Conservation (phyloP, 2,797 vertebrate species). For the Urophycis tenuis region DNA sequence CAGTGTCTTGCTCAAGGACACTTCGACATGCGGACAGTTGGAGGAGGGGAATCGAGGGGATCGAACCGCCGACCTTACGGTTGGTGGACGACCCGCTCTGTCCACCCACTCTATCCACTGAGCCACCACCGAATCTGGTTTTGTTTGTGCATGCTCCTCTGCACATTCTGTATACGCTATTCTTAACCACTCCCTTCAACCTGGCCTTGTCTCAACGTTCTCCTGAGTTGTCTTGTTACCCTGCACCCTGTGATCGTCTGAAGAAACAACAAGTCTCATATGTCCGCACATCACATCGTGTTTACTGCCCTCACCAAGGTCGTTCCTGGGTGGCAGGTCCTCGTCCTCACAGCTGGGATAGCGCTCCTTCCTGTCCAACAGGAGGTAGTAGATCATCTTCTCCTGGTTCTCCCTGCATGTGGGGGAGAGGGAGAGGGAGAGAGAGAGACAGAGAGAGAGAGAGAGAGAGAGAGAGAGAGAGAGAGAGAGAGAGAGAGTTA, state of each 20-base stretch:
- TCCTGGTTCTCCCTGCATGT: conserved; percentile 83
- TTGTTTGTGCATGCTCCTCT: neutral
- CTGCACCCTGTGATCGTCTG: no score
- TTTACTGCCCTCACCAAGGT: conserved; percentile 59
- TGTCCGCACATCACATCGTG: neutral
- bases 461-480: neutral
- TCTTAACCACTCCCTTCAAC: neutral
- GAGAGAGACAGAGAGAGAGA: conserved; percentile 6
- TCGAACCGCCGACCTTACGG: no score
- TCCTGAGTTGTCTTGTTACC: neutral
- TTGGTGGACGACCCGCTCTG: no score
- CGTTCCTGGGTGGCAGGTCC: conserved; percentile 83
- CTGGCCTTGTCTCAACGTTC: neutral
- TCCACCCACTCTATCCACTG: no score
- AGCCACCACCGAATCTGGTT: neutral
- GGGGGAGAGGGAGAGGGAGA: conserved; percentile 8
- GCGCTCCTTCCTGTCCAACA: conserved; percentile 87
- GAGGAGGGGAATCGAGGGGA: no score
- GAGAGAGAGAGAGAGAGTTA: neutral
- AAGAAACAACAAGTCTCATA: no score
- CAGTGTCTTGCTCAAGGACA: no score
- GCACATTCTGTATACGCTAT: neutral
- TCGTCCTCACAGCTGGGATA: conserved; percentile 91
- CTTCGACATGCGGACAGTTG: no score
- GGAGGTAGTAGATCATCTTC: conserved; percentile 92